phyloP scores from a whole-genome alignment of 2,888 invertebrate genomes.

The Sepiola atlantica region DNA sequence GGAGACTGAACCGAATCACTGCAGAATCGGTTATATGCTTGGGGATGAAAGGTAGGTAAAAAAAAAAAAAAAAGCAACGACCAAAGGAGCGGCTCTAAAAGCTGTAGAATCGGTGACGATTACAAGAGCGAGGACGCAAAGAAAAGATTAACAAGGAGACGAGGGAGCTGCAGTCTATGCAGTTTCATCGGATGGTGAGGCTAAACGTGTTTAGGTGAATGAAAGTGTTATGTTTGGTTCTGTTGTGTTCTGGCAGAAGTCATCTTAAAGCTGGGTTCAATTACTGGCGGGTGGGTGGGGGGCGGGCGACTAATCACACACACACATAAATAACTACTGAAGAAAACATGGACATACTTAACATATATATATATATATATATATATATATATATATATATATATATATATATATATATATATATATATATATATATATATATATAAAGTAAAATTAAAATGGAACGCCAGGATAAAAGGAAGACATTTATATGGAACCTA shows the following conservation, averaged over 20 bases:
- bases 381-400: too few relatives aligned
- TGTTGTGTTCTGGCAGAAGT: background rate
- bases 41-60: conserved; percentile 14
- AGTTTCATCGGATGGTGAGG: background rate
- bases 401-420: too few relatives aligned
- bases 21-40: conserved; percentile 9
- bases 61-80: background rate
- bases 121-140: background rate
- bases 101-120: background rate
- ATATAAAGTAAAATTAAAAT: too few relatives aligned
- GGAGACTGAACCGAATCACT: background rate
- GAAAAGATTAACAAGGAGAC: background rate
- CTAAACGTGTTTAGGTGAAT: background rate
- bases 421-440: too few relatives aligned
- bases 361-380: too few relatives aligned
- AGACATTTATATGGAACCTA: too few relatives aligned
- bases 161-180: background rate
- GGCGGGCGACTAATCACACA: background rate
- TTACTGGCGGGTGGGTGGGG: background rate
- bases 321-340: too few relatives aligned
- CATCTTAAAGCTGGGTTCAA: background rate
- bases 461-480: too few relatives aligned
- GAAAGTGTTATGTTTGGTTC: background rate
- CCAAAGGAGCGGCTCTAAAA: background rate
- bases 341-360: too few relatives aligned